These are phyloP conservation scores for Knipowitschia caucasica DNA, from an alignment of 2,797 vertebrate species.

Conservation along the genomic window DNA sequence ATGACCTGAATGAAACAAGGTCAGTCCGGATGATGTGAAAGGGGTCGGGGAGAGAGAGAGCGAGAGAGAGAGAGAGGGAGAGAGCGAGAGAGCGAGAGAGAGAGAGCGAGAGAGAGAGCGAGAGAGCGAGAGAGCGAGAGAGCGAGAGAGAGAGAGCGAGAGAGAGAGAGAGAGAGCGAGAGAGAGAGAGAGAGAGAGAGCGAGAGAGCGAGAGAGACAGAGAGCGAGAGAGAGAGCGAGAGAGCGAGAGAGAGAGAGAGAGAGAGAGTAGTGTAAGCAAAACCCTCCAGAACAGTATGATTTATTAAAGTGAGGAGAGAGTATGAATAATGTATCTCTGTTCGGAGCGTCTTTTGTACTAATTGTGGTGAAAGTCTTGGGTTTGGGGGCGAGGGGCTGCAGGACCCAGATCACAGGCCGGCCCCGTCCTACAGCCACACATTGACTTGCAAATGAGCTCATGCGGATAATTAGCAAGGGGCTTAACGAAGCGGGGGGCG, in stretches of 20 bases:
- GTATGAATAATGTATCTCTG: slow-evolving; percentile 89
- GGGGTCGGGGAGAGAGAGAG: slow-evolving; percentile 23
- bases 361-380: slow-evolving; percentile 89
- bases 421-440: slow-evolving; percentile 86
- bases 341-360: slow-evolving; percentile 87
- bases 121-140: neutral
- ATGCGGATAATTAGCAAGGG: slow-evolving; percentile 95
- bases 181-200: slow-evolving; percentile 12
- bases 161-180: neutral
- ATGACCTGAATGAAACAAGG: slow-evolving; percentile 56
- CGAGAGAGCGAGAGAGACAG: neutral
- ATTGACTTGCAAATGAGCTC: slow-evolving; percentile 98
- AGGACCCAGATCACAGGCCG: slow-evolving; percentile 93
- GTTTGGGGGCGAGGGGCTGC: slow-evolving; percentile 74
- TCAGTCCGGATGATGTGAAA: slow-evolving; percentile 51
- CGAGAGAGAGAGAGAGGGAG: neutral
- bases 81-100: neutral
- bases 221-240: too few species aligned
- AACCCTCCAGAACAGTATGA: slow-evolving; percentile 84
- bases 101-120: slow-evolving; percentile 10
- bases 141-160: slow-evolving; percentile 12
- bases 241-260: slow-evolving; percentile 32
- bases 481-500: slow-evolving; percentile 91
- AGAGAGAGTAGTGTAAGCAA: slow-evolving; percentile 73
- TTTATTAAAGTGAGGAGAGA: slow-evolving; percentile 85